phyloP scores from a whole-genome alignment of 2,888 invertebrate species.

The Machimus rusticus region DNA sequence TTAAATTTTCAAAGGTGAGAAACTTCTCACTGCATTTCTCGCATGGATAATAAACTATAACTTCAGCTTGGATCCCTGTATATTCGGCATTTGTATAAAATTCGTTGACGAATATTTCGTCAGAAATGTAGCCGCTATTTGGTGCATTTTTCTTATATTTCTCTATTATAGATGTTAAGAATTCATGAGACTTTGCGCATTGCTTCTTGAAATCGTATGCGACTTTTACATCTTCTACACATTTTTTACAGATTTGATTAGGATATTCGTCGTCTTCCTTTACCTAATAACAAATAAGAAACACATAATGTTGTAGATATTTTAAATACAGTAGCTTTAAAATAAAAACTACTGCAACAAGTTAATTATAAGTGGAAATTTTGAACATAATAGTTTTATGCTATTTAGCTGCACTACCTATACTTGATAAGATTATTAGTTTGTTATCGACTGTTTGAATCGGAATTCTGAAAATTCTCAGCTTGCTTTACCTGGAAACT shows the following conservation, averaged over 20 bases:
- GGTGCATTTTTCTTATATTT: slow-evolving; percentile 13
- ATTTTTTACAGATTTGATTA: slow-evolving; percentile 57
- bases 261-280: slow-evolving; percentile 61
- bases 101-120: not conserved
- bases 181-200: slow-evolving; percentile 58
- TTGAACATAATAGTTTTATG: no score
- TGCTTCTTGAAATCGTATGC: slow-evolving; percentile 59
- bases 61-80: slow-evolving; percentile 58
- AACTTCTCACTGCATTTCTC: slow-evolving; percentile 59
- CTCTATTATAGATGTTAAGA: slow-evolving; percentile 54
- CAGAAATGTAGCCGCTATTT: not conserved
- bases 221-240: slow-evolving; percentile 55
- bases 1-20: slow-evolving; percentile 53
- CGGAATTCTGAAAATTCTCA: no score
- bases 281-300: slow-evolving; percentile 53
- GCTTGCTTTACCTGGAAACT: no score
- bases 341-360: no score
- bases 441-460: no score
- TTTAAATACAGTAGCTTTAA: no score
- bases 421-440: no score
- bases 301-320: no score
- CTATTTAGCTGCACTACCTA: no score
- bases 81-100: slow-evolving; percentile 24
- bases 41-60: slow-evolving; percentile 55
- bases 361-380: no score